Conservation (phyloP, 2,113 vertebrate genomes). For the Pollachius pollachius region DNA sequence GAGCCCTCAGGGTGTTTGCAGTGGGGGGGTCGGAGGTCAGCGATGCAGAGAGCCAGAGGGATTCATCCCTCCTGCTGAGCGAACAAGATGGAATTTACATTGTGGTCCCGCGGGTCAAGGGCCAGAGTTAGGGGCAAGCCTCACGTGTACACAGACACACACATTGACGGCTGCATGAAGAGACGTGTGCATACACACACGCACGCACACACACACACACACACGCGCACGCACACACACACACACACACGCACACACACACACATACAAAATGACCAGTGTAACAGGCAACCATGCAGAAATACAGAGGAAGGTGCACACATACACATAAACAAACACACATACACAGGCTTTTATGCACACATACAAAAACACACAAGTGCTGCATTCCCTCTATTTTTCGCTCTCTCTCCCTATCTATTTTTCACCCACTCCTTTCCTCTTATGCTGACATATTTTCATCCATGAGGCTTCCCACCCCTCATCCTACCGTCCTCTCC, state of each 20-base stretch:
- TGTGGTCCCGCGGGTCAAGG: neutral
- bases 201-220: no score
- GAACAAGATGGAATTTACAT: neutral
- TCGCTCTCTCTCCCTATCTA: neutral
- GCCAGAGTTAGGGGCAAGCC: neutral
- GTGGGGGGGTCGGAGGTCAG: neutral
- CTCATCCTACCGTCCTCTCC: neutral
- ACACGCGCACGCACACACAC: no score
- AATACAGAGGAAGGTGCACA: no score
- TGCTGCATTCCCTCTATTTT: neutral
- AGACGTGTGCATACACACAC: no score
- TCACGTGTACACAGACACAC: conserved; percentile 1
- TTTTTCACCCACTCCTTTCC: conserved; percentile 5
- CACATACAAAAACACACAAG: neutral
- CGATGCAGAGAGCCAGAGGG: neutral
- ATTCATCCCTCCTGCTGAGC: neutral
- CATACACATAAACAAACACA: no score
- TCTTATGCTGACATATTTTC: conserved; percentile 7
- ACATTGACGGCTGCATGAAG: no score
- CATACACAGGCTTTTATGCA: no score
- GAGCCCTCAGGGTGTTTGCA: neutral
- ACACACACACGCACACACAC: no score
- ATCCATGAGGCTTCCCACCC: conserved; percentile 3
- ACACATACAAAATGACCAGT: no score
- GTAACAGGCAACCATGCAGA: no score